A percentile compares a stretch with the other conserved stretches of the same genome.
phyloP scores from a whole-genome alignment of 2,888 invertebrate genomes.

The Silvanus unidentatus region DNA sequence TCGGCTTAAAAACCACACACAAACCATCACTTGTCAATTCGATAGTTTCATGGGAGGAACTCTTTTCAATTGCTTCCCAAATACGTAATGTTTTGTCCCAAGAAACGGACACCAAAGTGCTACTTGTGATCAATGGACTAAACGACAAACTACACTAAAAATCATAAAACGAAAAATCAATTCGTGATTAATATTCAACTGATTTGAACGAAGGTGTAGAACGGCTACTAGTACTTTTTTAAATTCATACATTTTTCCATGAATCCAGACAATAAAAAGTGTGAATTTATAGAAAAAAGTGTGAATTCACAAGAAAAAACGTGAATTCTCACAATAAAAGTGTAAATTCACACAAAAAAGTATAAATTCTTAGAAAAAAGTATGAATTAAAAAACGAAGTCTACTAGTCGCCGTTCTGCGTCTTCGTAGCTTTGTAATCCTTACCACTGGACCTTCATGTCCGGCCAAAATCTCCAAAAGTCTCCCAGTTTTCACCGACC shows the following conservation, averaged over 20 bases:
- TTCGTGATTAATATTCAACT: not conserved
- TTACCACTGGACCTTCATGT: constrained; percentile 86
- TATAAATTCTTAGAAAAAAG: no score
- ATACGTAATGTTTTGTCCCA: constrained; percentile 92
- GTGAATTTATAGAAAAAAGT: no score
- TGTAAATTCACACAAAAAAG: no score
- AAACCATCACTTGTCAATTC: constrained; percentile 73
- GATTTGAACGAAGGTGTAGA: no score
- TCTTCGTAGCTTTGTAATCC: no score
- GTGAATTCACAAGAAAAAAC: no score
- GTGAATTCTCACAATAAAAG: no score
- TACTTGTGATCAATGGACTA: constrained; percentile 64
- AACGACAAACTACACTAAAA: constrained; percentile 62
- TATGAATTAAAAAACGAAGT: no score
- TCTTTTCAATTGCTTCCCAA: constrained; percentile 86
- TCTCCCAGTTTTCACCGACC: constrained; percentile 91
- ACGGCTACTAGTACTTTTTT: no score
- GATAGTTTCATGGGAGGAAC: constrained; percentile 75
- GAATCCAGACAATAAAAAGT: no score
- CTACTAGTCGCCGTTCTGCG: no score
- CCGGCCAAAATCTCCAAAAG: constrained; percentile 86
- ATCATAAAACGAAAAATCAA: not conserved
- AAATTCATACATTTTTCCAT: no score
- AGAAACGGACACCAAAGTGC: constrained; percentile 77
- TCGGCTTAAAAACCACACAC: constrained; percentile 80